Conservation (phyloP, 2,113 vertebrate species). For the Syngnathus floridae region DNA sequence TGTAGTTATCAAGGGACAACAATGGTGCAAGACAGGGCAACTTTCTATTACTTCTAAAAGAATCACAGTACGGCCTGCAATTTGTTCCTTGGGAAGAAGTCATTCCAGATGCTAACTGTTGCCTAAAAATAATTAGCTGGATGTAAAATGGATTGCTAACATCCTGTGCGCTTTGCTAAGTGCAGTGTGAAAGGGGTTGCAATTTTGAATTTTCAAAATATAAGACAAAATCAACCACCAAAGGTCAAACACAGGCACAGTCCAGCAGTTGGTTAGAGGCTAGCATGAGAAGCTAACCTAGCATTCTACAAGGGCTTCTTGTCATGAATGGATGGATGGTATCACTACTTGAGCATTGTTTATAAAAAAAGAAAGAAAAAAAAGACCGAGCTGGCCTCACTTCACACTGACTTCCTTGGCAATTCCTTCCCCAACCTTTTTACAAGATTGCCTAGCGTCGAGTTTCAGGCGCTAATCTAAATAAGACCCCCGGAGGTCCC, state of each 20-base stretch:
- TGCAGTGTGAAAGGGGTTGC: too few relatives aligned
- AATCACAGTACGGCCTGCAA: slow-evolving; percentile 1
- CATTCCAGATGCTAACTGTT: not conserved
- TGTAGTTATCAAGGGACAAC: slow-evolving; percentile 43
- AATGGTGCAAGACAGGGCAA: slow-evolving; percentile 31
- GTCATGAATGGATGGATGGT: not conserved
- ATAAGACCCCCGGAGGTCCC: slow-evolving; percentile 42
- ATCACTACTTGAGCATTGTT: slow-evolving; percentile 4
- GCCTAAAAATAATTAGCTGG: not conserved
- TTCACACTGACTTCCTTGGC: not conserved
- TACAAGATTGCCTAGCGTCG: slow-evolving; percentile 39
- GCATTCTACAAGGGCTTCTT: too few relatives aligned
- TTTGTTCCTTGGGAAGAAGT: slow-evolving; percentile 1
- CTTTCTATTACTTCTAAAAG: slow-evolving; percentile 6
- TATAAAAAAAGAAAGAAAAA: slow-evolving; percentile 8
- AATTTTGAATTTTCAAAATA: too few relatives aligned
- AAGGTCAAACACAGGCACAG: too few relatives aligned
- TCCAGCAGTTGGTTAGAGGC: too few relatives aligned
- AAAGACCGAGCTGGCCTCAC: not conserved
- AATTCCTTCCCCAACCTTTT: slow-evolving; percentile 46
- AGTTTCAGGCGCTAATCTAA: slow-evolving; percentile 53
- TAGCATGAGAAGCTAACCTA: too few relatives aligned
- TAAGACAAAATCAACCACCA: too few relatives aligned
- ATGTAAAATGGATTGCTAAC: not conserved
- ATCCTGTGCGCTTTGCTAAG: too few relatives aligned